These are phyloP conservation scores for Drosophila pseudoananassae DNA, from an alignment of 1,140 invertebrate genomes.

Conservation along the genomic window DNA sequence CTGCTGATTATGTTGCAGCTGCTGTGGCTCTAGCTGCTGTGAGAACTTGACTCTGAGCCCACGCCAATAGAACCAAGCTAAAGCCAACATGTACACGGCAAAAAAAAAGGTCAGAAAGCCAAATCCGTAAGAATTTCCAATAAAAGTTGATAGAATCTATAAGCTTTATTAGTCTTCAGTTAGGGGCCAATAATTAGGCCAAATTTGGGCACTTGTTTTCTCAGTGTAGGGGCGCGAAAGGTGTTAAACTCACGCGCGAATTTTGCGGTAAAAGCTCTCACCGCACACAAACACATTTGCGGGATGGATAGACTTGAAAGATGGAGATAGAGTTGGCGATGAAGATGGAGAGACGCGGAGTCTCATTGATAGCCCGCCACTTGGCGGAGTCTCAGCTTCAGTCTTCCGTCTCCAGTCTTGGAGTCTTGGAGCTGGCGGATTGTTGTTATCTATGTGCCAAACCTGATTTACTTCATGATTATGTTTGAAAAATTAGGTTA, in stretches of 20 bases:
- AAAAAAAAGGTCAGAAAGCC: neutral
- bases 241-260: constrained; percentile 77
- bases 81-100: constrained; percentile 12
- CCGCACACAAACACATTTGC: constrained; percentile 40
- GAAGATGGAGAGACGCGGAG: constrained; percentile 28
- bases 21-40: constrained; percentile 27
- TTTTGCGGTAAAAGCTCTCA: constrained; percentile 79
- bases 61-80: constrained; percentile 34
- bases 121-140: too few species aligned
- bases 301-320: constrained; percentile 9
- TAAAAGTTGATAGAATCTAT: neutral
- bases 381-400: constrained; percentile 49
- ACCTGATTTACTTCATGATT: constrained; percentile 83
- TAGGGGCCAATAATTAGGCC: neutral
- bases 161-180: neutral
- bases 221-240: constrained; percentile 59
- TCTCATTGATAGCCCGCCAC: constrained; percentile 57
- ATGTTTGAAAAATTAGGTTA: constrained; percentile 84
- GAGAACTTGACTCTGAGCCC: constrained; percentile 53
- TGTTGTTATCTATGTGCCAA: constrained; percentile 82
- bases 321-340: constrained; percentile 13
- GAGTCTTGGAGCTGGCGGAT: constrained; percentile 21
- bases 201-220: neutral
- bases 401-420: constrained; percentile 18
- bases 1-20: constrained; percentile 52